Percentiles rank a stretch among this genome's conserved stretches.
phyloP scores from a whole-genome alignment of 1,140 invertebrate genomes.

The Brevipalpus yothersi region DNA sequence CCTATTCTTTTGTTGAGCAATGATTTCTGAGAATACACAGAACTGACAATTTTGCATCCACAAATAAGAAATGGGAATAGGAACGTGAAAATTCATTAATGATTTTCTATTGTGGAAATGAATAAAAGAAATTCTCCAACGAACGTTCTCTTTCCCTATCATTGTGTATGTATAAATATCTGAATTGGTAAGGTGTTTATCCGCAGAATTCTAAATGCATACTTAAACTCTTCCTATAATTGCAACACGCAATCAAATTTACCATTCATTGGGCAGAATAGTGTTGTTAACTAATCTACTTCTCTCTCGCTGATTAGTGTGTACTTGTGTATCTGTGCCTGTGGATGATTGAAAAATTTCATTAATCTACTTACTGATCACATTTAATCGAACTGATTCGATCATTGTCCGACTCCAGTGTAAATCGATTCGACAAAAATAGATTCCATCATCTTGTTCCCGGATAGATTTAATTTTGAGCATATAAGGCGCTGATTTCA shows the following conservation, averaged over 20 bases:
- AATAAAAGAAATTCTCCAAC: background rate
- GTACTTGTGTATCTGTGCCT: too few relatives aligned
- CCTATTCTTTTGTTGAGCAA: too few relatives aligned
- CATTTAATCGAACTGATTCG: constrained; percentile 10
- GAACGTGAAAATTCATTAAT: too few relatives aligned
- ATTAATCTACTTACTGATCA: constrained; percentile 10
- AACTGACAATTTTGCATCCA: too few relatives aligned
- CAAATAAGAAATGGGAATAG: too few relatives aligned
- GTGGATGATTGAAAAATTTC: background rate
- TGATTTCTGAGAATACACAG: too few relatives aligned
- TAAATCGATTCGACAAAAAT: constrained; percentile 14
- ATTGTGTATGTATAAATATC: too few relatives aligned
- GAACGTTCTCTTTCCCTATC: too few relatives aligned
- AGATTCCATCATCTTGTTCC: constrained; percentile 9
- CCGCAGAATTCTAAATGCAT: background rate
- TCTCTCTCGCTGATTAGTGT: too few relatives aligned
- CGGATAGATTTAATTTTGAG: constrained; percentile 10
- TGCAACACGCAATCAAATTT: too few relatives aligned
- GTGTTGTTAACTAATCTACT: too few relatives aligned
- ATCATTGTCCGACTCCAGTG: constrained; percentile 11
- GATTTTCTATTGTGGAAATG: background rate
- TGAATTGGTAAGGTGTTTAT: background rate
- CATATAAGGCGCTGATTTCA: background rate
- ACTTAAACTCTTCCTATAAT: background rate
- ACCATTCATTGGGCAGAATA: too few relatives aligned